Conservation (phyloP, 2,113 vertebrate genomes). For the Eidolon helvum region DNA sequence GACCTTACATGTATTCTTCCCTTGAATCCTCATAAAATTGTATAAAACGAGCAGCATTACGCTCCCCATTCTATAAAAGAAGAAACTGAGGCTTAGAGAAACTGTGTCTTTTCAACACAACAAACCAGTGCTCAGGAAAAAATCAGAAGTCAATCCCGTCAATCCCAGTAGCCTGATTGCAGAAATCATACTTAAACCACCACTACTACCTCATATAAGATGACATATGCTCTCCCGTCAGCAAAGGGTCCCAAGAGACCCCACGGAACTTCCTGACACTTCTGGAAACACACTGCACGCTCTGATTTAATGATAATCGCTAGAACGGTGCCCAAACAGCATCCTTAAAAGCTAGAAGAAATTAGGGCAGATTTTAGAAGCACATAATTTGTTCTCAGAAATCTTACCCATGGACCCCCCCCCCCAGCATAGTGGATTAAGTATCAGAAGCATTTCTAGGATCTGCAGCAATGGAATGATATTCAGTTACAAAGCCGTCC, state of each 20-base stretch:
- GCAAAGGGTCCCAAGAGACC: not conserved
- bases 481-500: not conserved
- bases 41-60: not conserved
- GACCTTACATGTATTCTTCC: not conserved
- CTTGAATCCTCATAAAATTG: not conserved
- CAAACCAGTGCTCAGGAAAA: not conserved
- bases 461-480: not conserved
- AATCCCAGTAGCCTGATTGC: not conserved
- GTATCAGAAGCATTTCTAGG: not conserved
- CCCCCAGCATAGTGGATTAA: not conserved
- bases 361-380: not conserved
- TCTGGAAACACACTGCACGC: not conserved
- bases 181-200: not conserved
- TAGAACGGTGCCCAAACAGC: not conserved
- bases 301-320: not conserved
- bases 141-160: not conserved
- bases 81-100: not conserved
- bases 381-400: slow-evolving; percentile 7
- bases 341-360: not conserved
- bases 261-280: not conserved
- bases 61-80: not conserved
- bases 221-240: not conserved
- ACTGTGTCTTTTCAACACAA: not conserved
- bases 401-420: not conserved
- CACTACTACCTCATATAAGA: too few relatives aligned